phyloP scores from a whole-genome alignment of 1,140 invertebrate species.

The Drosophila guanche region DNA sequence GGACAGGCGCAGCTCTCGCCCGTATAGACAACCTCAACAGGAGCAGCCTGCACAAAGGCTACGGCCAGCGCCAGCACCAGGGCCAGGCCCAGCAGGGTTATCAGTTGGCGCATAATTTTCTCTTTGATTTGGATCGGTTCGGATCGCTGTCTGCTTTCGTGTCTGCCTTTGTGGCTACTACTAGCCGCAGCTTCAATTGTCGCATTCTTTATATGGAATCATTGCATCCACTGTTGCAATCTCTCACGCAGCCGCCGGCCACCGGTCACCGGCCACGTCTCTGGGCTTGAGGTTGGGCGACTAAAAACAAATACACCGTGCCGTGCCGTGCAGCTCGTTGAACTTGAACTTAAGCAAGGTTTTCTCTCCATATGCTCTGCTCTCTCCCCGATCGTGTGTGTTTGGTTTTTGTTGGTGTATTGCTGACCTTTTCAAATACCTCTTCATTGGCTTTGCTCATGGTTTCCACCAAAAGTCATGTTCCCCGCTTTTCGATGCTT shows the following conservation, averaged over 20 bases:
- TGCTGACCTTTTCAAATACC: constrained; percentile 74
- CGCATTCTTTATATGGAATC: constrained; percentile 69
- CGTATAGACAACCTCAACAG: constrained; percentile 71
- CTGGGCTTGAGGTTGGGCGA: constrained; percentile 14
- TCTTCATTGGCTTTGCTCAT: constrained; percentile 43
- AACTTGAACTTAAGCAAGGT: constrained; percentile 70
- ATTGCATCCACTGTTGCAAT: constrained; percentile 43
- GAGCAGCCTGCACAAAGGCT: constrained; percentile 15
- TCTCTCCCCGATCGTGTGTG: constrained; percentile 1
- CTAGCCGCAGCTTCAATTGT: constrained; percentile 50
- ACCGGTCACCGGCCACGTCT: constrained; percentile 30
- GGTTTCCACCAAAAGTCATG: constrained; percentile 75
- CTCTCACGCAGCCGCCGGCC: constrained; percentile 54
- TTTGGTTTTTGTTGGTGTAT: constrained; percentile 38
- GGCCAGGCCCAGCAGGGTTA: constrained; percentile 30
- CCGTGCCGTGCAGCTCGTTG: constrained; percentile 18
- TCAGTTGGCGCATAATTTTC: constrained; percentile 17
- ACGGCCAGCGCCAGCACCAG: constrained; percentile 11
- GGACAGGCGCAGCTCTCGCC: constrained; percentile 73
- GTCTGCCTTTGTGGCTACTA: constrained; percentile 56
- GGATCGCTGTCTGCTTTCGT: constrained; percentile 48
- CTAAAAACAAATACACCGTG: no score
- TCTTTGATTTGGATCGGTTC: neutral
- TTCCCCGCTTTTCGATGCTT: constrained; percentile 51
- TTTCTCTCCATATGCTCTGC: constrained; percentile 30